These are phyloP conservation scores for Eptesicus fuscus DNA, from an alignment of 2,113 vertebrate species.

Conservation along the genomic window DNA sequence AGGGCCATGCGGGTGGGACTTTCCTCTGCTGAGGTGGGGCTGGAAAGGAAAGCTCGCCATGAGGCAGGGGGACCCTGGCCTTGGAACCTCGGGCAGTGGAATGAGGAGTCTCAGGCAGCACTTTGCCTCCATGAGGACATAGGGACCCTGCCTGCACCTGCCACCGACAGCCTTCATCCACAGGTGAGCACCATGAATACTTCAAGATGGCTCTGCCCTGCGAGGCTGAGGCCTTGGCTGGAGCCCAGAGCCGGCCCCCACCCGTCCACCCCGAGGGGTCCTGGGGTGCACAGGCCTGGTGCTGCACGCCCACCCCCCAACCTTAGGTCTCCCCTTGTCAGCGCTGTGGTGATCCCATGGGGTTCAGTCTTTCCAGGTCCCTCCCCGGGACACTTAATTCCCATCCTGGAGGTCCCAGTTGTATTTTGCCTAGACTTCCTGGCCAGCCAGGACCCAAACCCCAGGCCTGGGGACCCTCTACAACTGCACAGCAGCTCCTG, in stretches of 20 bases:
- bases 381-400: background rate
- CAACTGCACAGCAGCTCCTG: too few relatives aligned
- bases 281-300: background rate
- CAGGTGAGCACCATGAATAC: background rate
- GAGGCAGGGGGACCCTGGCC: background rate
- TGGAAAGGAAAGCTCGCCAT: background rate
- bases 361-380: background rate
- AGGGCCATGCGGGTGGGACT: background rate
- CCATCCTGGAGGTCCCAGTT: background rate
- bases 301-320: background rate
- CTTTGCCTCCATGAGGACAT: background rate
- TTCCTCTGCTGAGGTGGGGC: background rate
- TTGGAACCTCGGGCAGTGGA: background rate
- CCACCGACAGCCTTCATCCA: background rate
- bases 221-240: background rate
- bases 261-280: accelerated
- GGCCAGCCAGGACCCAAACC: background rate
- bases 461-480: background rate
- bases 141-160: background rate
- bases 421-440: background rate
- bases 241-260: background rate
- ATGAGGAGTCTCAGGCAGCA: background rate
- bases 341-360: background rate
- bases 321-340: background rate
- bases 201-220: background rate